phyloP scores from a whole-genome alignment of 2,888 invertebrate species.

The Oxystoma pomonae region DNA sequence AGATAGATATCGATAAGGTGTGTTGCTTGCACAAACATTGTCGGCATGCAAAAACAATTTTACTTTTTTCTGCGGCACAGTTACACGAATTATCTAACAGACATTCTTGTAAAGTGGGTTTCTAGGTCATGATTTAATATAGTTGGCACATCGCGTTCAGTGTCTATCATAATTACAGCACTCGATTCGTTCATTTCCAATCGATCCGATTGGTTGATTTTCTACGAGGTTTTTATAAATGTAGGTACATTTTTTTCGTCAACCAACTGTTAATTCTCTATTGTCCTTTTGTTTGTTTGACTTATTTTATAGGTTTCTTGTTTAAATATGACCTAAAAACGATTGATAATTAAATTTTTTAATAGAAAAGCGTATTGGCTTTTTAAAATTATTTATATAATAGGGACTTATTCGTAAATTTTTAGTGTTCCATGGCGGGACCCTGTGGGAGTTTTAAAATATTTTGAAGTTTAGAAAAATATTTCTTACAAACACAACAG shows the following conservation, averaged over 20 bases:
- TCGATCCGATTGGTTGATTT: neutral
- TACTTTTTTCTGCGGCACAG: neutral
- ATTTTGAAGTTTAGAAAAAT: too few relatives aligned
- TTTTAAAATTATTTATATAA: too few relatives aligned
- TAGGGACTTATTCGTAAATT: too few relatives aligned
- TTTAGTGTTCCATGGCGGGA: too few relatives aligned
- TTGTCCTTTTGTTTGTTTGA: neutral
- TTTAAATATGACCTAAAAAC: neutral
- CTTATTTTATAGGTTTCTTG: neutral
- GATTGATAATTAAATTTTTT: too few relatives aligned
- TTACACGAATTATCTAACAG: slow-evolving; percentile 24
- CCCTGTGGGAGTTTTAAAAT: too few relatives aligned
- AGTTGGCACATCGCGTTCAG: slow-evolving; percentile 17
- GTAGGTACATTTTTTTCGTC: neutral
- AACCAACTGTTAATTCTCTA: neutral
- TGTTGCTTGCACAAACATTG: neutral
- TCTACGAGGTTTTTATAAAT: neutral
- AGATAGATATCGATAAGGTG: neutral
- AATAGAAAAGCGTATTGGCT: too few relatives aligned
- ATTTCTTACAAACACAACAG: too few relatives aligned
- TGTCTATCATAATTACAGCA: neutral
- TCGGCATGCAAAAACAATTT: neutral
- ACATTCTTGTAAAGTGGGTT: slow-evolving; percentile 24
- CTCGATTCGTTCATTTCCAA: neutral
- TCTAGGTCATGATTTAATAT: slow-evolving; percentile 27